Evolutionary conservation across 2,888 invertebrate genomes (phyloP).

Genomic region (Tachina fera): DNA sequence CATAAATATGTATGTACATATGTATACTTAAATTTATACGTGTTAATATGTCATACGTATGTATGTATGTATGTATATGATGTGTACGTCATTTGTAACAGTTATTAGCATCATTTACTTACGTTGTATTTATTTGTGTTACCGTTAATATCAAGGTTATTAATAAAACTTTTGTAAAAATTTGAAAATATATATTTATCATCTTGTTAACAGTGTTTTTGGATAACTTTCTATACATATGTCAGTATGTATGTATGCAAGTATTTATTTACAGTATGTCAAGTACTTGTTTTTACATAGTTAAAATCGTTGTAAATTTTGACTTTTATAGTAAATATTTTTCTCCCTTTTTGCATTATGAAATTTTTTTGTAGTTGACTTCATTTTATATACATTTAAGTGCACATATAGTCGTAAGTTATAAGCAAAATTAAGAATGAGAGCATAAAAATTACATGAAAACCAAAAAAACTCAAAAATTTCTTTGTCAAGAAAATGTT

Average conservation of each 20-base stretch:
- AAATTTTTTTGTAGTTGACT: too few species aligned
- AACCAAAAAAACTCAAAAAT: too few species aligned
- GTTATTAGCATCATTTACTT: constrained; percentile 72
- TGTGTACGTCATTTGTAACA: background rate
- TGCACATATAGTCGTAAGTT: too few species aligned
- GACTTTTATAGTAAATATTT: too few species aligned
- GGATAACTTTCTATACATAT: background rate
- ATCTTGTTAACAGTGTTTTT: constrained; percentile 53
- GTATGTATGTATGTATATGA: background rate
- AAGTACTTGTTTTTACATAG: too few species aligned
- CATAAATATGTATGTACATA: background rate
- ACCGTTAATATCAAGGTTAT: constrained; percentile 74
- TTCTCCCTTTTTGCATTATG: too few species aligned
- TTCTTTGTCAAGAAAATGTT: too few species aligned
- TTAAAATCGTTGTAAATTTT: too few species aligned
- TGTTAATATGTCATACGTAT: background rate
- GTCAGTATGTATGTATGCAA: too few species aligned
- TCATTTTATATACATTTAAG: too few species aligned
- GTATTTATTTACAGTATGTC: background rate
- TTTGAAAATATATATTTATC: constrained; percentile 73
- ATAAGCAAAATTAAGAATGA: too few species aligned
- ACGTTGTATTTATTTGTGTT: constrained; percentile 74
- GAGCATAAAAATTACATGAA: too few species aligned
- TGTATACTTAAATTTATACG: background rate
- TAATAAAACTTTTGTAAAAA: constrained; percentile 74